Conservation (phyloP, 2,797 vertebrate genomes). For the Sibirionetta formosa region DNA sequence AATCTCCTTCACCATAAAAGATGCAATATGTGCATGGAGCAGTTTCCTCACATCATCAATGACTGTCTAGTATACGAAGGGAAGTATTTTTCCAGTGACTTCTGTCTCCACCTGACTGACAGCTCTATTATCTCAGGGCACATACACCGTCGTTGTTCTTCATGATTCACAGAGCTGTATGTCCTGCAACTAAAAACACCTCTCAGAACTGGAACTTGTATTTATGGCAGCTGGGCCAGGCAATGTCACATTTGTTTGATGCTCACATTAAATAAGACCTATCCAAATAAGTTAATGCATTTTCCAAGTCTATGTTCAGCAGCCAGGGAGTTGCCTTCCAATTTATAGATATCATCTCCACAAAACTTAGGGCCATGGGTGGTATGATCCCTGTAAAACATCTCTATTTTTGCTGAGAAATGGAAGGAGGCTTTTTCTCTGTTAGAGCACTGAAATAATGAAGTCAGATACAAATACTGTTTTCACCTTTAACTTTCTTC, state of each 20-base stretch:
- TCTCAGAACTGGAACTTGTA: neutral
- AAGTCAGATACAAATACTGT: neutral
- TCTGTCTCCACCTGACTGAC: neutral
- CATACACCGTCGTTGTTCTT: neutral
- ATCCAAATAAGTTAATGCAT: neutral
- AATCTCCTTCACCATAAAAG: neutral
- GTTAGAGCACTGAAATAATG: neutral
- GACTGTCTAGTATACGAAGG: neutral
- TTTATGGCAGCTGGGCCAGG: neutral
- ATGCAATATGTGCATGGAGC: neutral
- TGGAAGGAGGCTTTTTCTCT: neutral
- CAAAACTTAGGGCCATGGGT: neutral
- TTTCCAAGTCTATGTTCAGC: neutral
- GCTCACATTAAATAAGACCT: neutral
- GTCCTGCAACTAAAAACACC: neutral
- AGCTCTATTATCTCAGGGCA: neutral
- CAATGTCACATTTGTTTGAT: neutral
- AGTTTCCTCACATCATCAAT: neutral
- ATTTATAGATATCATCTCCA: neutral
- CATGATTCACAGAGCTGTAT: neutral
- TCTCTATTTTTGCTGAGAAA: neutral
- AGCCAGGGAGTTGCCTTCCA: neutral
- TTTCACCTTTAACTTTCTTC: neutral
- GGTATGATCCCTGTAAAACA: neutral
- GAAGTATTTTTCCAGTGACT: neutral